These are phyloP conservation scores for Rhopalosiphum nymphaeae DNA, from an alignment of 2,888 invertebrate species.

Conservation along the genomic window DNA sequence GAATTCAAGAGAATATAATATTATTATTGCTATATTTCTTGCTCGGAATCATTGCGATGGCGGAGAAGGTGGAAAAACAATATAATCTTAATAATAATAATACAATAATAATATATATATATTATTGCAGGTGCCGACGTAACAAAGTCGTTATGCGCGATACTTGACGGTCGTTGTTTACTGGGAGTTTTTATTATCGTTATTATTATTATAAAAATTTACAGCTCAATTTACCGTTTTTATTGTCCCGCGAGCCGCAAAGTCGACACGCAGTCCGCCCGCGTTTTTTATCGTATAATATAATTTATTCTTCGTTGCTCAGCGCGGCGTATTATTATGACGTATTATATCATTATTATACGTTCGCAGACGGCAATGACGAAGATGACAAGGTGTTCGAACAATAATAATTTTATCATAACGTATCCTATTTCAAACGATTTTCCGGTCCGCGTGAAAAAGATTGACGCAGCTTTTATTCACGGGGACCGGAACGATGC, in stretches of 20 bases:
- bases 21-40: background rate
- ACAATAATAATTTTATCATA: background rate
- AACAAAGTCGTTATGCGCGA: background rate
- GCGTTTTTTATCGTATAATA: background rate
- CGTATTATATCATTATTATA: background rate
- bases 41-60: background rate
- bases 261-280: background rate
- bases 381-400: background rate
- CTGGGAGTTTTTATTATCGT: background rate
- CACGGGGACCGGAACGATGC: background rate
- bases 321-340: background rate
- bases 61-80: background rate
- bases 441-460: constrained; percentile 17
- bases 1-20: background rate
- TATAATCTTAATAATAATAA: background rate
- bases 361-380: background rate
- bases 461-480: background rate
- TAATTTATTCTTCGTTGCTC: background rate
- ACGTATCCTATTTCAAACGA: constrained; percentile 21
- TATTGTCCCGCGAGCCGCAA: background rate
- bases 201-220: constrained; percentile 29
- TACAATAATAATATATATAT: background rate
- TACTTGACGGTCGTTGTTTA: constrained; percentile 6
- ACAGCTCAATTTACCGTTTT: constrained; percentile 35
- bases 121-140: background rate